phyloP scores from a whole-genome alignment of 2,797 vertebrate species.

The Morelia viridis region DNA sequence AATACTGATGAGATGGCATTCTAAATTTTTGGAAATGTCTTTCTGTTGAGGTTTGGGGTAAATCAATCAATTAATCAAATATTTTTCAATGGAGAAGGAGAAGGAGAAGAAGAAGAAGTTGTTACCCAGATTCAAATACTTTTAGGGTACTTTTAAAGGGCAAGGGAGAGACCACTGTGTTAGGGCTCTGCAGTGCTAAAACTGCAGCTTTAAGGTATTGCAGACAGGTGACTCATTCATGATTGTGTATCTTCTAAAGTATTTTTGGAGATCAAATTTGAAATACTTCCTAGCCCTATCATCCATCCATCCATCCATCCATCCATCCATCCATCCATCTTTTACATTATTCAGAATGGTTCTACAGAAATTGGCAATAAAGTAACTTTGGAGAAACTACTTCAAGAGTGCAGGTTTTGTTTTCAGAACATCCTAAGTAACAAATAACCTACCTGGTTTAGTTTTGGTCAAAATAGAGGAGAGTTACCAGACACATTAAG shows the following conservation, averaged over 20 bases:
- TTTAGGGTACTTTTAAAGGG: neutral
- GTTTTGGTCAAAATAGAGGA: neutral
- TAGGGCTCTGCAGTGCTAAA: neutral
- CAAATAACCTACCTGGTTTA: neutral
- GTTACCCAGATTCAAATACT: neutral
- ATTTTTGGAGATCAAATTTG: neutral
- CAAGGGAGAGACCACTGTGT: neutral
- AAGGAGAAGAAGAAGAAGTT: neutral
- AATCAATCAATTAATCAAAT: neutral
- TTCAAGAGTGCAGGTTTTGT: neutral
- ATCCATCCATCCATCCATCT: neutral
- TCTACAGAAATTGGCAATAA: neutral
- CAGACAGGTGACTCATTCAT: neutral
- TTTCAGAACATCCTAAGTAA: neutral
- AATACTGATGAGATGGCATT: slow-evolving; percentile 15
- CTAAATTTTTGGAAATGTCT: neutral
- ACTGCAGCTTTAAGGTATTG: neutral
- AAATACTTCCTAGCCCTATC: neutral
- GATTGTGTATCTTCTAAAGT: neutral
- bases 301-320: neutral
- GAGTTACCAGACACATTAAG: neutral
- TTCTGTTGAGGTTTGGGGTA: neutral
- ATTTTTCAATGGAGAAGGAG: too few species aligned
- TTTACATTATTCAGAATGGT: neutral
- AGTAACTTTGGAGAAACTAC: neutral